Conservation (phyloP, 2,113 vertebrate species). For the Pachycephala philippinensis region DNA sequence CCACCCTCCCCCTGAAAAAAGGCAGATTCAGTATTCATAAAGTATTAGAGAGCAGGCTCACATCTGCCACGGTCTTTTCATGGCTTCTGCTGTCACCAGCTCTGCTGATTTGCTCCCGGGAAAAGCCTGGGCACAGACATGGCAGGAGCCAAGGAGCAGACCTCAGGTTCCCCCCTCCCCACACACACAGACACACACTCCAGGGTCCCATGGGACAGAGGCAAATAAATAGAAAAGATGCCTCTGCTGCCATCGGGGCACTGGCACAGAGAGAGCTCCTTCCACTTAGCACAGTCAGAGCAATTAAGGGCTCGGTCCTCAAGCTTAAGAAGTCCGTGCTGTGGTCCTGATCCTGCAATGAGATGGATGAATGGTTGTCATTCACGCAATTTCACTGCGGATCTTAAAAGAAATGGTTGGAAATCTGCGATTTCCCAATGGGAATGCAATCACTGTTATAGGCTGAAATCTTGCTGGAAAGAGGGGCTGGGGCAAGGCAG, state of each 20-base stretch:
- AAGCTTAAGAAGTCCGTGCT: background rate
- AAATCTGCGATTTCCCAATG: background rate
- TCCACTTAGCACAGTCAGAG: background rate
- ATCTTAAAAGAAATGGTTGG: background rate
- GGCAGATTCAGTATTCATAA: background rate
- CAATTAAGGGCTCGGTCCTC: background rate
- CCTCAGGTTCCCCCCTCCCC: background rate
- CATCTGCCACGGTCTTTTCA: conserved; percentile 24
- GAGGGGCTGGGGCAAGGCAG: background rate
- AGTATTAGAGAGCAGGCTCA: background rate
- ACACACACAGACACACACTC: background rate
- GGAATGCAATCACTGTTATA: background rate
- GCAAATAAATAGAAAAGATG: background rate
- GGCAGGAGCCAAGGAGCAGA: background rate
- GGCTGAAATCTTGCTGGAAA: background rate
- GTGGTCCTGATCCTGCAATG: background rate
- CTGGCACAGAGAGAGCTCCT: background rate
- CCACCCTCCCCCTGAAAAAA: background rate
- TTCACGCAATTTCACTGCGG: background rate
- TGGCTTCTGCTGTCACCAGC: conserved; percentile 26
- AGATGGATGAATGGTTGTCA: background rate
- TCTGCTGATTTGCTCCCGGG: background rate
- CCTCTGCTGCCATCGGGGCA: background rate
- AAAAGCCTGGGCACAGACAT: background rate
- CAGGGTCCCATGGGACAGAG: background rate